Evolutionary conservation across 2,113 vertebrate genomes (phyloP).

Genomic region (Geococcyx californianus): DNA sequence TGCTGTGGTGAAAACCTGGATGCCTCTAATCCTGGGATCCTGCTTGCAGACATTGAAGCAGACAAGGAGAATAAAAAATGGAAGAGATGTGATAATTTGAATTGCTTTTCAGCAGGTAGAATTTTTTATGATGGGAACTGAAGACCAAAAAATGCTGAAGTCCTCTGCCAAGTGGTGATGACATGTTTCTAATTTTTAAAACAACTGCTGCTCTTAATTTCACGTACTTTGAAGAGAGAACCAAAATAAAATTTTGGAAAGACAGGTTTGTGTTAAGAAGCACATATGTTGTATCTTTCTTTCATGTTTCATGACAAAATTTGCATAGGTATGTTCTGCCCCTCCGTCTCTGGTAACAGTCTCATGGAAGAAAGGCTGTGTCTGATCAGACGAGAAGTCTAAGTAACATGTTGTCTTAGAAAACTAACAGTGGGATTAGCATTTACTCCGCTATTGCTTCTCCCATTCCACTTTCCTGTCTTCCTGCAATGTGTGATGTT

Average conservation of each 20-base stretch:
- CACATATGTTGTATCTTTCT: background rate
- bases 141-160: background rate
- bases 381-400: background rate
- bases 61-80: background rate
- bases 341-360: no score
- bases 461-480: background rate
- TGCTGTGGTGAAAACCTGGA: background rate
- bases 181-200: background rate
- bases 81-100: background rate
- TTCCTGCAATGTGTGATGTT: background rate
- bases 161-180: background rate
- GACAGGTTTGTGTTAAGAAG: background rate
- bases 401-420: background rate
- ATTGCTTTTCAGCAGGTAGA: background rate
- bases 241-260: background rate
- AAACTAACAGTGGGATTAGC: background rate
- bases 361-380: accelerated
- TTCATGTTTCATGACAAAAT: background rate
- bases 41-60: background rate
- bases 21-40: background rate
- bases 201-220: background rate
- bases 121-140: background rate
- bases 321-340: background rate
- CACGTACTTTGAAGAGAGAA: background rate
- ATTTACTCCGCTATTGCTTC: background rate